Evolutionary conservation across 1,140 invertebrate species (phyloP).

Genomic region (Lucilia sericata): DNA sequence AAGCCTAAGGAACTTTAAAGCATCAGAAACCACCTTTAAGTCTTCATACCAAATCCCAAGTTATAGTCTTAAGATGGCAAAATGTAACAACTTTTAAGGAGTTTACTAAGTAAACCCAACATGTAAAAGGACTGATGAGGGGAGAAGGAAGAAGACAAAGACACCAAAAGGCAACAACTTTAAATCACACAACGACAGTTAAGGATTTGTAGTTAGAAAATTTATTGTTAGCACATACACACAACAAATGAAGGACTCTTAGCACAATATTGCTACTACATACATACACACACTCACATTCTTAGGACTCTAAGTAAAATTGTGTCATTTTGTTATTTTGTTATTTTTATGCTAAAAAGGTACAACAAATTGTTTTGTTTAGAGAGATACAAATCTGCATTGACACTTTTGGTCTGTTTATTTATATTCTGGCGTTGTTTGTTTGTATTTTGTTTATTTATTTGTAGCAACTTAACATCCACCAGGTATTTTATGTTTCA

Average conservation of each 20-base stretch:
- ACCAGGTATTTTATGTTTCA: neutral
- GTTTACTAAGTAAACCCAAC: neutral
- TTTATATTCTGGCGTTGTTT: neutral
- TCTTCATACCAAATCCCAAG: neutral
- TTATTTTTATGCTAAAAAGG: neutral
- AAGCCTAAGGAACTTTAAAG: neutral
- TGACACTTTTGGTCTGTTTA: conserved; percentile 15
- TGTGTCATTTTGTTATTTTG: neutral
- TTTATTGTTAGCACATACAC: conserved; percentile 31
- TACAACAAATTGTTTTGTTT: neutral
- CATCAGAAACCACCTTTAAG: neutral
- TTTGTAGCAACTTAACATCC: neutral
- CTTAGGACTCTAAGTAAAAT: neutral
- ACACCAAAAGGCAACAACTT: conserved; percentile 22
- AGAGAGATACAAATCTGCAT: conserved; percentile 39
- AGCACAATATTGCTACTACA: neutral
- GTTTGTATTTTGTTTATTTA: neutral
- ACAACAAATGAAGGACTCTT: neutral
- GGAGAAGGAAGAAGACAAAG: neutral
- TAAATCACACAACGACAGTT: conserved; percentile 45
- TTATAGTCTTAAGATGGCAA: neutral
- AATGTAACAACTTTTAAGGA: neutral
- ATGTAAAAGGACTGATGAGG: neutral
- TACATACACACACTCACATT: neutral
- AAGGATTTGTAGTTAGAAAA: neutral